Evolutionary conservation across 2,113 vertebrate genomes (phyloP), one percentile per base, ranked within the genome.

Genomic region (Cyprinodon variegatus): DNA sequence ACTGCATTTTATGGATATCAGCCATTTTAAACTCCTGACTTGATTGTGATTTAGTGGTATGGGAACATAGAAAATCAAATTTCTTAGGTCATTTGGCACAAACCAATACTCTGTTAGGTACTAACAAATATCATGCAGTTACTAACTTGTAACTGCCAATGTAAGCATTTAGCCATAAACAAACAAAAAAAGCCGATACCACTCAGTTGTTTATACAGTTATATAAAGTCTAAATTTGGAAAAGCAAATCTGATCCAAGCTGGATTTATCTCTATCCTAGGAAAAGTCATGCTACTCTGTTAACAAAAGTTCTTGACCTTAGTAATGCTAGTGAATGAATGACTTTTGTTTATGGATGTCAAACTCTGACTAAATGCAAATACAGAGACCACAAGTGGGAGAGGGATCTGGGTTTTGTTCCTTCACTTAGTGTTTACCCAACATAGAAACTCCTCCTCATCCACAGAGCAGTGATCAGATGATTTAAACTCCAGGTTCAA

Each of bases 301-400:
- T 59, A 41, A 73, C 62, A 48, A 67, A 50, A n/a, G 20, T 12
- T 5, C 53, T 80, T 86, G 77, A 85, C 86, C 74, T 87, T 79
- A 70, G 59, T 17, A 22, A 74, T 83, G 76, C 62, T 20, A n/a
- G 76, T 83, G 76, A 91, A 88, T 88, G 67, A 86, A 60, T 84
- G 74, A 86, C 85, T 88, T 14, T 3, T 65, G 64, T 66, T 70
- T 68, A 61, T 72, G 43, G 29, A 74, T 57, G 74, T 86, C 76
- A 85, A 68, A 83, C 68, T 83, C 74, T 87, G 76, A 87, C 88
- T 73, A 53, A 69, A 79, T 65, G 74, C 75, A 90, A 86, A 85
- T 65, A 76, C 61, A 61, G n/a, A 15, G 14, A 45, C 60, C 39
- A 60, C 20, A 37, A 48, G 68, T 13, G 2, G 61, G 68, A 5